phyloP scores from a whole-genome alignment of 2,113 vertebrate genomes.

The mouse (Mus musculus) region DNA sequence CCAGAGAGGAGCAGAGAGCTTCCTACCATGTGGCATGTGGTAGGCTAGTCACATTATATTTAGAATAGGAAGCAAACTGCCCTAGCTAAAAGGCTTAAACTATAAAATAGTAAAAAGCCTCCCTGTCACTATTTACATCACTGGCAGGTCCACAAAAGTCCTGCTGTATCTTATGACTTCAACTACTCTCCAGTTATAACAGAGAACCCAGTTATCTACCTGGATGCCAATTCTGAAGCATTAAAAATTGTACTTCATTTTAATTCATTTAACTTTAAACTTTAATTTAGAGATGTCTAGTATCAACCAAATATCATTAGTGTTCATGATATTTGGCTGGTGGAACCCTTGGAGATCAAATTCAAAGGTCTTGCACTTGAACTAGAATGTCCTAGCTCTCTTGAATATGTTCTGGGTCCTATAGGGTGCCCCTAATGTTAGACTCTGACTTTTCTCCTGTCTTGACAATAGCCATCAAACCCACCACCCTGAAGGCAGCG shows the following conservation, averaged over 20 bases:
- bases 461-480: background rate
- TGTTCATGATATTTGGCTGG: constrained; percentile 10
- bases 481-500: background rate
- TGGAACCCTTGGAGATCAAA: background rate
- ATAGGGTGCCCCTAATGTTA: background rate
- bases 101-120: no score
- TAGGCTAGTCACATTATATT: no score
- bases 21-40: no score
- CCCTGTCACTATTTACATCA: no score
- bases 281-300: background rate
- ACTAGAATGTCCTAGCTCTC: background rate
- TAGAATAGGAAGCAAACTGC: no score
- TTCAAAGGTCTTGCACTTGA: background rate
- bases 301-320: background rate
- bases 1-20: no score
- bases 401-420: background rate
- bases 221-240: constrained; percentile 9
- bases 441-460: background rate
- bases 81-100: no score
- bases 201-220: constrained; percentile 25
- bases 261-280: background rate
- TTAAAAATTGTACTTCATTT: background rate
- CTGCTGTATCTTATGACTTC: background rate
- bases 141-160: no score
- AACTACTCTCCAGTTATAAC: background rate